phyloP scores from a whole-genome alignment of 2,113 vertebrate genomes.

The Myrmophylax atrothorax region DNA sequence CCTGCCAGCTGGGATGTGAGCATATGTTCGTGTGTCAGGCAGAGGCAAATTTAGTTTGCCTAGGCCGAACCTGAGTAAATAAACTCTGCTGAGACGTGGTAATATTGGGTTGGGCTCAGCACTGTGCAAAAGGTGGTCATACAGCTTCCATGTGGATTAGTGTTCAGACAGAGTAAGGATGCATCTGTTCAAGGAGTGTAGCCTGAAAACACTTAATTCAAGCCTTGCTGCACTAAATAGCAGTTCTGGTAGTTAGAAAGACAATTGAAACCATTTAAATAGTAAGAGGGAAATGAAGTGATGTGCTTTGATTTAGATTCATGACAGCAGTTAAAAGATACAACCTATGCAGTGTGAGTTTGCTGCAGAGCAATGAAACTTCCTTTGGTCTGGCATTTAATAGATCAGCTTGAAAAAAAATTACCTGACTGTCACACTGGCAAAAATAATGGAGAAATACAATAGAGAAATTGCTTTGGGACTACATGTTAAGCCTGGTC shows the following conservation, averaged over 20 bases:
- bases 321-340: neutral
- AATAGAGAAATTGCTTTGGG: neutral
- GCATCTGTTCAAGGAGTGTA: neutral
- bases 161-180: neutral
- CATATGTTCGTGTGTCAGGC: neutral
- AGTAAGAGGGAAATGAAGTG: neutral
- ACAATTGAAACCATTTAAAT: neutral
- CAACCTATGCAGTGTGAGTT: neutral
- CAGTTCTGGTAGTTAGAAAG: neutral
- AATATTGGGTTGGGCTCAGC: neutral
- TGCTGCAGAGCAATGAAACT: neutral
- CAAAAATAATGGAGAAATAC: neutral
- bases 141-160: neutral
- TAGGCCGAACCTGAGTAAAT: constrained; percentile 4
- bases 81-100: neutral
- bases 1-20: constrained; percentile 13
- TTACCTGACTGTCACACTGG: neutral
- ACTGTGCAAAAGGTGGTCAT: neutral
- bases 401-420: neutral
- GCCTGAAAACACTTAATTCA: neutral
- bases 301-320: neutral
- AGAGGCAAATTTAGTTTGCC: neutral
- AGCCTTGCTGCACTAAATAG: neutral
- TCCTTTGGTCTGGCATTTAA: neutral
- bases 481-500: neutral